Evolutionary conservation across 2,888 invertebrate genomes (phyloP), one percentile per base, ranked within the genome.

Genomic region (Nymphalis urticae): DNA sequence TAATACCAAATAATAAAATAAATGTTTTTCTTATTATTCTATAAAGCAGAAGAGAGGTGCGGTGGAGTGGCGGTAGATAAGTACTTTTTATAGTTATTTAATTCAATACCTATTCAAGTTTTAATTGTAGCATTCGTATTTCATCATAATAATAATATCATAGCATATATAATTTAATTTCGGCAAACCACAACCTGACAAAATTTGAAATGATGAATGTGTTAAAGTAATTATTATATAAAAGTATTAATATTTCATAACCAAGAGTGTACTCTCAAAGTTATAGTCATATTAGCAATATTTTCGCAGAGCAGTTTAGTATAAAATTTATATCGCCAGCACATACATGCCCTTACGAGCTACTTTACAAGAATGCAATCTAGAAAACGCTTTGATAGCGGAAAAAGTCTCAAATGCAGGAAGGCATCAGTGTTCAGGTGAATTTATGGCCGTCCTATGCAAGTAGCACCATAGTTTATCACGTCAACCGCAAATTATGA

Each of bases 401-500:
- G 70, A 74, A 76, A 76, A 76, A 75, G 71, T 69, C 62, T 69
- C 73, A 75, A 78, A 76, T 76, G 77, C 73, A 71, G 70, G 67
- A 69, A 69, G 70, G 72, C 75, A 74, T 76, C 75, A 77, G 65
- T 73, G 74, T 75, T 72, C 72, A 72, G 75, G 75, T 76, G 74
- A 79, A 79, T 75, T 77, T 78, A 78, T 75, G 72, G 72, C 67
- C 69, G 77, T 75, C 74, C 54, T 70, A 72, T 69, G 71, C 74
- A 75, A 66, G 75, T 66, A 72, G 73, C 65, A 68, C 71, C 72
- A 68, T 76, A 73, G 75, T 79, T 77, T 75, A 73, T 77, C 78
- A 79, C 75, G 73, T 73, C 73, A 72, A 64, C 74, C 67, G 66
- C 76, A 75, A 79, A 75, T 79, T 78, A 77, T 78, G 75, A 74